Evolutionary conservation across 2,113 vertebrate species (phyloP).

Genomic region (Xenus cinereus): DNA sequence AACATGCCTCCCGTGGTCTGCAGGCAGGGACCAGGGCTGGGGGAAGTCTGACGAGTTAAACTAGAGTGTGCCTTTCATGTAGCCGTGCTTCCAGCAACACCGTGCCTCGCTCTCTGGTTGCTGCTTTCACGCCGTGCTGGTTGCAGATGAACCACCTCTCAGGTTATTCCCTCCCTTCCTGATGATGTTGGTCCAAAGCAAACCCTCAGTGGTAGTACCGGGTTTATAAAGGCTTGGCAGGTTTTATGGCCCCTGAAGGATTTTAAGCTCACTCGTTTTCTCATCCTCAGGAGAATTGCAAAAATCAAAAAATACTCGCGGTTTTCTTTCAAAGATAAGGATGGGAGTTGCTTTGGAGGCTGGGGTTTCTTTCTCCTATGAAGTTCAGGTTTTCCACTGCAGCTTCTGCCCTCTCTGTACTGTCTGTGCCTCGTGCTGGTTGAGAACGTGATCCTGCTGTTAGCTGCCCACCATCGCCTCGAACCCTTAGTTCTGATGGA

Average conservation of each 20-base stretch:
- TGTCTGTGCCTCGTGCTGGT: neutral
- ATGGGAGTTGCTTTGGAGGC: neutral
- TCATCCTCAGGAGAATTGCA: neutral
- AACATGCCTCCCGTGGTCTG: neutral
- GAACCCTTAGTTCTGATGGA: neutral
- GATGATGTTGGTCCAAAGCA: neutral
- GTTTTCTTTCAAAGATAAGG: neutral
- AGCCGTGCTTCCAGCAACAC: neutral
- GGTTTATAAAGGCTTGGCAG: neutral
- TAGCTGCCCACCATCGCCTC: neutral
- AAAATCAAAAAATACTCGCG: accelerated
- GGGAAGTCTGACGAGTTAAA: neutral
- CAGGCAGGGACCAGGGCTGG: neutral
- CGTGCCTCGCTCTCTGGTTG: neutral
- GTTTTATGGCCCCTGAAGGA: neutral
- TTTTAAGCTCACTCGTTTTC: neutral
- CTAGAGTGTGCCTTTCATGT: neutral
- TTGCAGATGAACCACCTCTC: neutral
- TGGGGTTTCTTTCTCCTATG: neutral
- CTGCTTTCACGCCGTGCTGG: neutral
- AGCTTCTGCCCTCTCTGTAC: neutral
- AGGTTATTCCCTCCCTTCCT: neutral
- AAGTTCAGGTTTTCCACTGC: neutral
- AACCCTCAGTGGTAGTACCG: neutral
- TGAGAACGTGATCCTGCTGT: neutral